Evolutionary conservation across 2,113 vertebrate genomes (phyloP).

Genomic region (Brachyistius frenatus): DNA sequence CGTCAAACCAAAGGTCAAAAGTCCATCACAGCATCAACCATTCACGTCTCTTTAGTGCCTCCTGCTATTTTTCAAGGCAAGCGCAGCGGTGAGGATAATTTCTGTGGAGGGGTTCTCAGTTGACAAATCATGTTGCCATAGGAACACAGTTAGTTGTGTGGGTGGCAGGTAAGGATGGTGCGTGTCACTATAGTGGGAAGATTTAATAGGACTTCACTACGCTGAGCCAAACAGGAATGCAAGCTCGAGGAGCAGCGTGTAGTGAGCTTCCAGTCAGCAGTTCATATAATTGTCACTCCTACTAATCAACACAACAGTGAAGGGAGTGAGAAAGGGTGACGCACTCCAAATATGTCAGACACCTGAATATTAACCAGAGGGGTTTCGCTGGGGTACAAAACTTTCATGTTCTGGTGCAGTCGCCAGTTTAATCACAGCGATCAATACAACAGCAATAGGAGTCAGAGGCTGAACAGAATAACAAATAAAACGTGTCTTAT

Average conservation of each 20-base stretch:
- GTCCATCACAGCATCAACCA: constrained; percentile 33
- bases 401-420: background rate
- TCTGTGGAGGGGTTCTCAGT: constrained; percentile 48
- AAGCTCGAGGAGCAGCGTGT: background rate
- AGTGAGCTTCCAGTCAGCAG: background rate
- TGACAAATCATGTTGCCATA: constrained; percentile 80
- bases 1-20: constrained; percentile 40
- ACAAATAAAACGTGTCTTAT: constrained; percentile 50
- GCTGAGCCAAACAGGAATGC: constrained; percentile 5
- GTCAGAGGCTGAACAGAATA: constrained; percentile 36
- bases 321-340: background rate
- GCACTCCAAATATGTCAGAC: constrained; percentile 30
- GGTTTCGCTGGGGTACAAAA: constrained; percentile 7
- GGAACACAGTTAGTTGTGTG: constrained; percentile 72
- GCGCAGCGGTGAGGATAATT: constrained; percentile 35
- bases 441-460: constrained; percentile 46
- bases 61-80: constrained; percentile 42
- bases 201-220: constrained; percentile 39
- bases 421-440: constrained; percentile 34
- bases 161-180: constrained; percentile 67
- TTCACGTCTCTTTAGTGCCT: constrained; percentile 28
- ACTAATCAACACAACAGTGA: background rate
- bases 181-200: constrained; percentile 31
- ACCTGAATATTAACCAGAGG: background rate
- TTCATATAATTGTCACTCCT: background rate